Evolutionary conservation across 1,140 invertebrate genomes (phyloP).

Genomic region (Meloidogyne floridensis): DNA sequence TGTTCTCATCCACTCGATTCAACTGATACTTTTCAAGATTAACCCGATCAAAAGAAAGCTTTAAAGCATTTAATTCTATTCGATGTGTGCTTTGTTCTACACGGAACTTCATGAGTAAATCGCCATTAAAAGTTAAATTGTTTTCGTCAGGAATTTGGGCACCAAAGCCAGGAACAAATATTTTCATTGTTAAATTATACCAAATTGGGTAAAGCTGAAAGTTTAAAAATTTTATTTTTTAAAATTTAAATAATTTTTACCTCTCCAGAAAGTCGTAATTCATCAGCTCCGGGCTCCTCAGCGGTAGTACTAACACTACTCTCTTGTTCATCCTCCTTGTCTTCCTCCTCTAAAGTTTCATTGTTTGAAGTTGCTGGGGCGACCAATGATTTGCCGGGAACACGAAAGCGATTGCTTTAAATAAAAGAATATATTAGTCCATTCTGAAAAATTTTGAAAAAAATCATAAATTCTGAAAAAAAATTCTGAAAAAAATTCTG

Average conservation of each 20-base stretch:
- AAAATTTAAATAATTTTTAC: neutral
- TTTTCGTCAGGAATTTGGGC: slow-evolving; percentile 42
- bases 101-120: slow-evolving; percentile 48
- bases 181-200: slow-evolving; percentile 54
- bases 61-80: slow-evolving; percentile 55
- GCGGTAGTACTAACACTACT: neutral
- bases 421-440: neutral
- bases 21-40: slow-evolving; percentile 15
- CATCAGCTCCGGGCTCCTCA: slow-evolving; percentile 44
- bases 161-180: slow-evolving; percentile 53
- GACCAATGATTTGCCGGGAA: slow-evolving; percentile 19
- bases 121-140: slow-evolving; percentile 55
- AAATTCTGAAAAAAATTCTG: no score
- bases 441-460: no score
- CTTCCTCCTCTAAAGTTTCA: slow-evolving; percentile 12
- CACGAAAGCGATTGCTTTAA: slow-evolving; percentile 21
- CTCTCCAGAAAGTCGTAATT: slow-evolving; percentile 46
- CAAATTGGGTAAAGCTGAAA: slow-evolving; percentile 46
- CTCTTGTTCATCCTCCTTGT: neutral
- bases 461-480: no score
- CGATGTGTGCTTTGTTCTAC: slow-evolving; percentile 39
- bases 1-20: neutral
- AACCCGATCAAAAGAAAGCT: slow-evolving; percentile 36
- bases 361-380: neutral
- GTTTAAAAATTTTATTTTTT: no score